phyloP scores from a whole-genome alignment of 2,797 vertebrate genomes.

The Ataeniobius toweri region DNA sequence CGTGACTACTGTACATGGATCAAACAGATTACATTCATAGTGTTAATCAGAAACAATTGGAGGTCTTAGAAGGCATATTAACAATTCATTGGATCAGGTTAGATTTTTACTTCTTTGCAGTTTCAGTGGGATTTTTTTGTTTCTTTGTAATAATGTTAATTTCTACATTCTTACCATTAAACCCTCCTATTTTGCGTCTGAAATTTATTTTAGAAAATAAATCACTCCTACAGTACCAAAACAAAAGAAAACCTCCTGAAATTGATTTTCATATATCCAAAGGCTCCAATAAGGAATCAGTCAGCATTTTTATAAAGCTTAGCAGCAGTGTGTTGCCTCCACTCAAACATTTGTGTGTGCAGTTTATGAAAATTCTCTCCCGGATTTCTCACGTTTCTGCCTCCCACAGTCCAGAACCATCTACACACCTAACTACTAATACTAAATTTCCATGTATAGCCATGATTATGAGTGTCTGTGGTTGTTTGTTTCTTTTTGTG shows the following conservation, averaged over 20 bases:
- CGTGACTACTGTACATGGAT: neutral
- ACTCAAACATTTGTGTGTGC: no score
- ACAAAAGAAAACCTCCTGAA: neutral
- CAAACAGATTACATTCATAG: neutral
- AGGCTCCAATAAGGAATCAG: neutral
- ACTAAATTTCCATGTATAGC: neutral
- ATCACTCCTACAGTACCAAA: neutral
- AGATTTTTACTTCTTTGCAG: neutral
- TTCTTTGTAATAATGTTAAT: neutral
- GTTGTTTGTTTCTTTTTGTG: neutral
- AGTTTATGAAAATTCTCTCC: neutral
- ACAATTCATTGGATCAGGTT: neutral
- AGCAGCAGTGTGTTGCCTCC: no score
- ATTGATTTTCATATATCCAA: neutral
- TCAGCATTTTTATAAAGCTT: no score
- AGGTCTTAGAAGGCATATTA: neutral
- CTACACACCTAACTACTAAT: neutral
- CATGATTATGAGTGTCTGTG: neutral
- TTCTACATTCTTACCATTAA: neutral
- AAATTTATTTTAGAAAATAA: neutral
- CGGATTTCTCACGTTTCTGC: neutral
- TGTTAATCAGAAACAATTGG: neutral
- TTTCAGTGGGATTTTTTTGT: neutral
- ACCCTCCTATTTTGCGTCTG: neutral
- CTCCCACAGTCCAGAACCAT: neutral